These are phyloP conservation scores for Schizothorax lantsangensis DNA, from an alignment of 2,797 vertebrate species.

Conservation along the genomic window DNA sequence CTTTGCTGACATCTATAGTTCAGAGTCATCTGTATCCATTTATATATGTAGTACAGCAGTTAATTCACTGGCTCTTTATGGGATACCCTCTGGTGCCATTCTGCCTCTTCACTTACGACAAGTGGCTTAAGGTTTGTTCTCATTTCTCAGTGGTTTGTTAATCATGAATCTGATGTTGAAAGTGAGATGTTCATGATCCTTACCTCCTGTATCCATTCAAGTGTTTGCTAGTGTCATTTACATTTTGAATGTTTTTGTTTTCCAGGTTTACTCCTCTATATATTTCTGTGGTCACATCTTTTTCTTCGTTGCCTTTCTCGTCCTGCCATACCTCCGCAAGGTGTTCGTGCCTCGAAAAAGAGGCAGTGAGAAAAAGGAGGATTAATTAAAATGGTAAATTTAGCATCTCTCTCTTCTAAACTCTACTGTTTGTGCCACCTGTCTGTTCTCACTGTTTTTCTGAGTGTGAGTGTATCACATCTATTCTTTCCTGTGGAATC, in stretches of 20 bases:
- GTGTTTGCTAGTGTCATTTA: background rate
- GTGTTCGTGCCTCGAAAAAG: conserved; percentile 87
- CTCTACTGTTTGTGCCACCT: conserved; percentile 4
- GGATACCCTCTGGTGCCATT: conserved; percentile 94
- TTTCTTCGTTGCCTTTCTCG: conserved; percentile 83
- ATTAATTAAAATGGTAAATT: conserved; percentile 71
- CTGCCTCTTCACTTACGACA: conserved; percentile 95
- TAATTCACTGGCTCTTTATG: conserved; percentile 96
- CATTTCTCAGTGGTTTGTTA: background rate
- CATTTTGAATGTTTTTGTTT: conserved; percentile 50
- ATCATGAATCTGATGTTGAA: background rate
- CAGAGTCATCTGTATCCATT: conserved; percentile 82
- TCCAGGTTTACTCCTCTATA: conserved; percentile 91
- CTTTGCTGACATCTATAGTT: conserved; percentile 77
- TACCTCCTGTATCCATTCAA: background rate
- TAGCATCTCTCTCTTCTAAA: background rate
- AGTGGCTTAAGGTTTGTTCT: conserved; percentile 89
- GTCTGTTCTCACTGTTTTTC: background rate
- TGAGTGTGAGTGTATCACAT: background rate
- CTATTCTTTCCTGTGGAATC: background rate
- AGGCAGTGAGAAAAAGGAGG: conserved; percentile 70
- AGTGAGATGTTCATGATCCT: background rate
- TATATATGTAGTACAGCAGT: conserved; percentile 89
- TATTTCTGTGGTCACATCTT: conserved; percentile 91
- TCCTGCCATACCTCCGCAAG: conserved; percentile 87